Conservation (phyloP, 1,140 invertebrate species). For the Leptinotarsa defecta region DNA sequence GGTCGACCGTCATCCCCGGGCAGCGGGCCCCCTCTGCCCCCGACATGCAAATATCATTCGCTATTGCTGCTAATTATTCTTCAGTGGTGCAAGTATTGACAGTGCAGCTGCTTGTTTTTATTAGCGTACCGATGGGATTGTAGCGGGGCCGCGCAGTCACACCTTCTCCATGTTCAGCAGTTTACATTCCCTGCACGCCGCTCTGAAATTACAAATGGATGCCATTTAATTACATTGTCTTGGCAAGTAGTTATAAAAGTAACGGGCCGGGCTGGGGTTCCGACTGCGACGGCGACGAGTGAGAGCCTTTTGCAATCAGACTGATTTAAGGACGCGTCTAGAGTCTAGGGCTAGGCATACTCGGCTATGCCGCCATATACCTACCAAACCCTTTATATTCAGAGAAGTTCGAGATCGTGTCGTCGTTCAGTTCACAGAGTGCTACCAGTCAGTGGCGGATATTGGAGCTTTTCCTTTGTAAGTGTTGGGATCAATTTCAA, state of each 20-base stretch:
- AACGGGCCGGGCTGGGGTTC: conserved; percentile 47
- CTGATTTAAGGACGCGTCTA: conserved; percentile 52
- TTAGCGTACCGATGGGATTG: conserved; percentile 48
- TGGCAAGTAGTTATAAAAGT: conserved; percentile 57
- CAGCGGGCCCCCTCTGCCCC: not conserved
- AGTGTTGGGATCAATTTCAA: too few relatives aligned
- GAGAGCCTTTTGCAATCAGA: conserved; percentile 52
- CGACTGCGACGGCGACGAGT: conserved; percentile 32
- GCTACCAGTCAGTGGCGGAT: conserved; percentile 4
- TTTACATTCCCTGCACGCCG: conserved; percentile 54
- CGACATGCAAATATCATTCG: conserved; percentile 39
- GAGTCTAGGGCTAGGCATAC: conserved; percentile 31
- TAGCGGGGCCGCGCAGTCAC: conserved; percentile 51
- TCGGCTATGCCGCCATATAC: conserved; percentile 1
- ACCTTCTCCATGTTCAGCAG: conserved; percentile 56
- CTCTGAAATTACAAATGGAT: conserved; percentile 57
- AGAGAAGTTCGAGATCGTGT: not conserved
- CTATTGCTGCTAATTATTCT: conserved; percentile 47
- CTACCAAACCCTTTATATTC: conserved; percentile 12
- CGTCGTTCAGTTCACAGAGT: not conserved
- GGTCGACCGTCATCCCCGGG: not conserved
- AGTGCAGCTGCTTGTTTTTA: conserved; percentile 53
- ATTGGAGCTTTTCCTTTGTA: not conserved
- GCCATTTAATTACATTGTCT: conserved; percentile 58
- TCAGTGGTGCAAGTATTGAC: conserved; percentile 49